Evolutionary conservation across 2,797 vertebrate species (phyloP).

Genomic region (Scleropages formosus): DNA sequence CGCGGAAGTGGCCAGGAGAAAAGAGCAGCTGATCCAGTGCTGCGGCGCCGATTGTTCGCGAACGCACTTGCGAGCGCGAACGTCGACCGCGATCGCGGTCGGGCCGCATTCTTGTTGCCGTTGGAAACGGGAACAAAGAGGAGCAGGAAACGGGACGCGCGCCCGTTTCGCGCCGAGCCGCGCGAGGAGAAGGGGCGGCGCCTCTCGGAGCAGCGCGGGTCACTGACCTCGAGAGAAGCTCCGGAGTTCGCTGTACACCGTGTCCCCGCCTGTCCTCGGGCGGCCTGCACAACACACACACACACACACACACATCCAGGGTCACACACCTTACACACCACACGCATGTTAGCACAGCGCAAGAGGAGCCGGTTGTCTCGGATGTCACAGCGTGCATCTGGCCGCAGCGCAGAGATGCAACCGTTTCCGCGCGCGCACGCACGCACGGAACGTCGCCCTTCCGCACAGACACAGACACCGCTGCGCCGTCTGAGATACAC

Average conservation of each 20-base stretch:
- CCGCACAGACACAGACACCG: no score
- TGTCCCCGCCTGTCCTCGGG: conserved; percentile 81
- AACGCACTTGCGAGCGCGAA: neutral
- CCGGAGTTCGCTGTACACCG: conserved; percentile 92
- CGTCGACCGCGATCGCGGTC: neutral
- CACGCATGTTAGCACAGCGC: neutral
- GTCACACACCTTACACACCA: neutral
- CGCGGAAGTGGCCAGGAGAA: neutral
- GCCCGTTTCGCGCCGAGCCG: conserved; percentile 4
- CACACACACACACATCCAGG: conserved; percentile 9
- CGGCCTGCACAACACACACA: conserved; percentile 72
- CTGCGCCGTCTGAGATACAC: no score
- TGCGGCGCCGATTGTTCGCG: no score
- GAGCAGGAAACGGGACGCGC: conserved; percentile 48
- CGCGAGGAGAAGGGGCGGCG: no score
- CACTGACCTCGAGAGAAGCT: conserved; percentile 78
- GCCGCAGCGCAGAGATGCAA: neutral
- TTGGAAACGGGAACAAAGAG: conserved; percentile 35
- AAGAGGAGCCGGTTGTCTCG: no score
- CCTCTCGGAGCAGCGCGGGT: no score
- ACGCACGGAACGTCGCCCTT: no score
- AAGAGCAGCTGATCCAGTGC: no score
- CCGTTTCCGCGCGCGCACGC: neutral
- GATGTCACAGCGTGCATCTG: no score
- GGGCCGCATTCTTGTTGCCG: neutral